Percentiles rank a stretch among this genome's conserved stretches.
Conservation (phyloP, 35 echinoderm and acorn worm genomes). For the Heliocidaris erythrogramma region DNA sequence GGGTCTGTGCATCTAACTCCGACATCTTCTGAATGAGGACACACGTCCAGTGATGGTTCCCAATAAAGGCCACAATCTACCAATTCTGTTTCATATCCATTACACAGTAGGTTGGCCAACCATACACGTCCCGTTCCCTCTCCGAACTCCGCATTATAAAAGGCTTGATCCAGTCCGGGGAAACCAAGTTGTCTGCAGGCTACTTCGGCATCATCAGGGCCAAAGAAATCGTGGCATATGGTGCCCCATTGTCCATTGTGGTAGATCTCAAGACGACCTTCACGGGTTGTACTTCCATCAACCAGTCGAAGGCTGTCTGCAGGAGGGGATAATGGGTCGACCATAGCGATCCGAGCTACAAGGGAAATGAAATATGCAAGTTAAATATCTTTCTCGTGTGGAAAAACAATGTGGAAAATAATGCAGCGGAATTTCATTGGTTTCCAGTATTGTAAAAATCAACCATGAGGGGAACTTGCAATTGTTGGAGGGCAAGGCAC, state of each 20-base stretch:
- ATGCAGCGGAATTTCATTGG: no score
- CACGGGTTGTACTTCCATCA: background rate
- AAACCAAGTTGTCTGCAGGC: conserved; percentile 32
- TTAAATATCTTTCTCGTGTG: no score
- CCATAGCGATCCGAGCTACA: background rate
- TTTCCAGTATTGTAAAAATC: no score
- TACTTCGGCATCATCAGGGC: background rate
- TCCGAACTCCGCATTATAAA: background rate
- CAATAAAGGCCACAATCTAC: background rate
- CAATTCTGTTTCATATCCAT: background rate
- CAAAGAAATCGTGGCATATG: background rate
- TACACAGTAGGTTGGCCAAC: background rate
- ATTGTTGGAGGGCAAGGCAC: no score
- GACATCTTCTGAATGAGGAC: background rate
- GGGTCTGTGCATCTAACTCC: background rate
- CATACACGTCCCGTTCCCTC: background rate
- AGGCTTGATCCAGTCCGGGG: background rate
- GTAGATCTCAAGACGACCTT: background rate
- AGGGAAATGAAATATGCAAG: background rate
- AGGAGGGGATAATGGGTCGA: background rate
- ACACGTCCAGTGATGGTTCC: background rate
- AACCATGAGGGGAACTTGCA: no score
- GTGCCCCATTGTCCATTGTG: conserved; percentile 7
- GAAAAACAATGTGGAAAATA: no score
- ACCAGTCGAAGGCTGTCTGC: background rate